Evolutionary conservation across 1,140 invertebrate genomes (phyloP).

Genomic region (Zaprionus nigranus): DNA sequence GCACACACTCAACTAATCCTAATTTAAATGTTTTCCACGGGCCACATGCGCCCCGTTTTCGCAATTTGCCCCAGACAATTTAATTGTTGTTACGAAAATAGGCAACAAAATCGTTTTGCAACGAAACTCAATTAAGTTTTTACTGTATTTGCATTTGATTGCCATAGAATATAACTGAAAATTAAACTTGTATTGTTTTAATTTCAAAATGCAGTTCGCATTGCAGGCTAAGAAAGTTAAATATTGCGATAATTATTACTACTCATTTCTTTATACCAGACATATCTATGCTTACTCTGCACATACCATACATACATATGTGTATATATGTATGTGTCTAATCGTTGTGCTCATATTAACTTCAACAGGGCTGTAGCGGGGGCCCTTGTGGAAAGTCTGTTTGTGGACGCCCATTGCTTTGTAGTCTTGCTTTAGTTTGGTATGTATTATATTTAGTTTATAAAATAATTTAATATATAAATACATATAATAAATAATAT

Average conservation of each 20-base stretch:
- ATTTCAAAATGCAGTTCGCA: not conserved
- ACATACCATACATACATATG: too few species aligned
- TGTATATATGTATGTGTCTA: too few species aligned
- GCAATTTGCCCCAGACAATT: constrained; percentile 35
- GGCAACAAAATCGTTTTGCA: constrained; percentile 54
- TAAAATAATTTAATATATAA: too few species aligned
- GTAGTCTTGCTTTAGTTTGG: too few species aligned
- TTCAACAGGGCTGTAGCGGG: too few species aligned
- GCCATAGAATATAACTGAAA: constrained; percentile 58
- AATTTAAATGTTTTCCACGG: constrained; percentile 67
- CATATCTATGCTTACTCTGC: too few species aligned
- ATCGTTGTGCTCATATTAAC: too few species aligned
- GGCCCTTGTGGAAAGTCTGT: too few species aligned
- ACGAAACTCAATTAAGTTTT: constrained; percentile 71
- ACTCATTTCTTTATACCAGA: too few species aligned
- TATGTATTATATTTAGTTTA: too few species aligned
- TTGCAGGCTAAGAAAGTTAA: constrained; percentile 3
- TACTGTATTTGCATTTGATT: constrained; percentile 56
- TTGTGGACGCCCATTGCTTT: too few species aligned
- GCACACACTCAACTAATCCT: constrained; percentile 65
- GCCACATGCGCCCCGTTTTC: constrained; percentile 1
- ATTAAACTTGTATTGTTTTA: constrained; percentile 16
- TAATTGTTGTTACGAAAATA: constrained; percentile 61
- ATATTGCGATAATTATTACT: not conserved
- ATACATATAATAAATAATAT: too few species aligned